Percentiles rank a stretch among this genome's conserved stretches.
Conservation (phyloP, 2,113 vertebrate genomes). For the Sander lucioperca region DNA sequence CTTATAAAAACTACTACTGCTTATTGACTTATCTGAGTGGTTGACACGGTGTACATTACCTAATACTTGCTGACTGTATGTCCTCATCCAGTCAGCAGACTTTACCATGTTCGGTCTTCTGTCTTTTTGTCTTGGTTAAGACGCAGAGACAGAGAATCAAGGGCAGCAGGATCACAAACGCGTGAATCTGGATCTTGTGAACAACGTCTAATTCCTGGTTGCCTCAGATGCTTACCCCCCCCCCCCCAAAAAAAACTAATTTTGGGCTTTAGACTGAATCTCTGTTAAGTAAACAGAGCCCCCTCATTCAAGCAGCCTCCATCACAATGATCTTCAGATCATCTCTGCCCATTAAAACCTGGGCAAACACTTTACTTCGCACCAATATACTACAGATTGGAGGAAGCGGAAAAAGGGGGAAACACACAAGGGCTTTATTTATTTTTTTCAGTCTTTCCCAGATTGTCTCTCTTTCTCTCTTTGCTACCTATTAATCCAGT, state of each 20-base stretch:
- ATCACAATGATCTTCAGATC: constrained; percentile 91
- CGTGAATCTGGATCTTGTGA: constrained; percentile 74
- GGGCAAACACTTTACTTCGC: constrained; percentile 94
- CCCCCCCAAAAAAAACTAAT: constrained; percentile 88
- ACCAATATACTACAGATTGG: constrained; percentile 88
- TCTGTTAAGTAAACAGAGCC: constrained; percentile 93
- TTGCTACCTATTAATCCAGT: constrained; percentile 91
- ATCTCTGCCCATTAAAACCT: constrained; percentile 98
- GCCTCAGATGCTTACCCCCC: constrained; percentile 66
- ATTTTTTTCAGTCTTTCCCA: constrained; percentile 78
- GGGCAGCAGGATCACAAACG: constrained; percentile 70
- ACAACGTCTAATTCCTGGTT: constrained; percentile 75
- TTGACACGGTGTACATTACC: constrained; percentile 31
- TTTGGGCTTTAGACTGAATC: constrained; percentile 89
- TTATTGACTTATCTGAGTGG: constrained; percentile 56
- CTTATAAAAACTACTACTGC: constrained; percentile 43
- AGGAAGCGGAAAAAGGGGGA: constrained; percentile 76
- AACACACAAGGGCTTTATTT: constrained; percentile 80
- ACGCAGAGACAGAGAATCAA: constrained; percentile 52
- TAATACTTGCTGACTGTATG: constrained; percentile 21
- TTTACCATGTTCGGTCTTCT: background rate
- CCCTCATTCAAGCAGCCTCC: constrained; percentile 66
- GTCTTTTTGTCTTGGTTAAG: constrained; percentile 50
- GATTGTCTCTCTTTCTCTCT: constrained; percentile 86
- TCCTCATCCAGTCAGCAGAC: constrained; percentile 12